phyloP scores from a whole-genome alignment of 2,113 vertebrate species.

The Callorhinus ursinus region DNA sequence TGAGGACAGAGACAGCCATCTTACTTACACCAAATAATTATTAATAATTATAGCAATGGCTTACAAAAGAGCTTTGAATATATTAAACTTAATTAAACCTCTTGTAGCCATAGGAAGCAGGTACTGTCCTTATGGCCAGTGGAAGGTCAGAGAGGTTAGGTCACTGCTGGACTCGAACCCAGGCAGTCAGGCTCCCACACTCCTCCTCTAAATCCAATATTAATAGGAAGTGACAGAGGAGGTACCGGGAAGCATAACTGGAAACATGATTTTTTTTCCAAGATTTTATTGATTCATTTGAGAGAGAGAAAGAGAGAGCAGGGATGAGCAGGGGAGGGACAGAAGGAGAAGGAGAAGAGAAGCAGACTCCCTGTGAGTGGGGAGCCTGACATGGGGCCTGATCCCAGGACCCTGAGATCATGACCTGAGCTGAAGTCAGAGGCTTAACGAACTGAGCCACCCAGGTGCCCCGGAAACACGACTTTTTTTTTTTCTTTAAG shows the following conservation, averaged over 20 bases:
- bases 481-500: not conserved
- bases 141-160: not conserved
- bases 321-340: not conserved
- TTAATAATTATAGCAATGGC: not conserved
- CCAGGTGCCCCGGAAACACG: not conserved
- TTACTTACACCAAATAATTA: conserved; percentile 40
- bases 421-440: not conserved
- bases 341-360: not conserved
- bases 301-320: not conserved
- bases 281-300: not conserved
- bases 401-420: not conserved
- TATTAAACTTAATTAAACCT: conserved; percentile 19
- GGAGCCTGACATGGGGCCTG: not conserved
- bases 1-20: not conserved
- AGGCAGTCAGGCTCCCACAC: not conserved
- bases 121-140: not conserved
- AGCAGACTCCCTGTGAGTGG: not conserved
- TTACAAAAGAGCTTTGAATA: conserved; percentile 38
- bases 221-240: not conserved
- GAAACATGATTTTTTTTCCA: not conserved
- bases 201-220: not conserved
- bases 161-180: not conserved
- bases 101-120: not conserved
- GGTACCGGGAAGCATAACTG: not conserved
- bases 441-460: not conserved